A percentile compares a stretch with the other conserved stretches of the same genome.
Conservation (phyloP, 64 coral and sea anemone species). For the Acropora yongei region DNA sequence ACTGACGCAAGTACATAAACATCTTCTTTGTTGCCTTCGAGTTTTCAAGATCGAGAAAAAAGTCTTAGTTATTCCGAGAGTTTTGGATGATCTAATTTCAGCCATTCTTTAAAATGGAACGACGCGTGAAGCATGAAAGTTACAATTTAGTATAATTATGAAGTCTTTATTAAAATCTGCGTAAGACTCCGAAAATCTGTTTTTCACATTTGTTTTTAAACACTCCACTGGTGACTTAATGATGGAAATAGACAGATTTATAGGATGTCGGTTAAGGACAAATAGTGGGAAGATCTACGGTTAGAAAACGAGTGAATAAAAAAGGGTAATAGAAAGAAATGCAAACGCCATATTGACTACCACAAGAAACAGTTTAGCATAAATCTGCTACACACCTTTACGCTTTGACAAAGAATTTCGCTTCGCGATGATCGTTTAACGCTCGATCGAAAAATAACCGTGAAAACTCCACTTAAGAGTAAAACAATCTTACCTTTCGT, state of each 20-base stretch:
- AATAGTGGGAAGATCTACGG: background rate
- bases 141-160: background rate
- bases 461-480: background rate
- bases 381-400: background rate
- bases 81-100: background rate
- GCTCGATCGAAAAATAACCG: background rate
- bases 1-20: background rate
- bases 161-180: background rate
- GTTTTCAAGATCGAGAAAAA: background rate
- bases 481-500: slow-evolving; percentile 77
- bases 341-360: slow-evolving; percentile 1
- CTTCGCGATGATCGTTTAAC: background rate
- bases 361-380: background rate
- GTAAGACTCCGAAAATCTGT: background rate
- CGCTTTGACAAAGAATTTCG: background rate
- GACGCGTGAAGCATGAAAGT: too few relatives aligned
- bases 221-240: background rate
- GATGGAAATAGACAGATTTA: background rate
- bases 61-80: background rate
- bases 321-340: background rate
- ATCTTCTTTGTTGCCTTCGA: slow-evolving; percentile 46
- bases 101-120: background rate
- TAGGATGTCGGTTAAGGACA: background rate
- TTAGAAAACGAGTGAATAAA: background rate
- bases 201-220: background rate